These are phyloP conservation scores for Antedon mediterranea DNA, from an alignment of 53 echinoderm and acorn worm species.

Conservation along the genomic window DNA sequence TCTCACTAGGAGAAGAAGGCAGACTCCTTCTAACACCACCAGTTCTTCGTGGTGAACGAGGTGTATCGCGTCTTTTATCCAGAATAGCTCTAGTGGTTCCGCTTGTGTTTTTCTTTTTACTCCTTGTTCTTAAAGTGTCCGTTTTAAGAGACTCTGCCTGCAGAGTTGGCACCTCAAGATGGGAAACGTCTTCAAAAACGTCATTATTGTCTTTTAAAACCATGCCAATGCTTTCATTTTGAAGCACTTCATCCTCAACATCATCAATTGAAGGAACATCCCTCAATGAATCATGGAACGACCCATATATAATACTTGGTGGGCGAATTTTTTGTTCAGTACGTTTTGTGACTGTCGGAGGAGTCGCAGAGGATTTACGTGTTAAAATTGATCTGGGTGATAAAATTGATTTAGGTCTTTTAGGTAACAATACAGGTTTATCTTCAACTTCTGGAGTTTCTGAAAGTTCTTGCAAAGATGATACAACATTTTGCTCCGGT, in stretches of 20 bases:
- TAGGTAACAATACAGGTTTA: not conserved
- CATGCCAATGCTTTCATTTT: conserved; percentile 1
- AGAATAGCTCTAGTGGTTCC: conserved; percentile 35
- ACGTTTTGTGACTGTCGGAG: not conserved
- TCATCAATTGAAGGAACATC: conserved; percentile 33
- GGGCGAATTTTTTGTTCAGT: not conserved
- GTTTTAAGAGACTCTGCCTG: conserved; percentile 38
- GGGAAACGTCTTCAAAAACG: not conserved
- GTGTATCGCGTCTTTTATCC: conserved; percentile 4
- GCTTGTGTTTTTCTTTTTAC: conserved; percentile 27
- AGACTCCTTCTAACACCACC: not conserved
- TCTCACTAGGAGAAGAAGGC: not conserved
- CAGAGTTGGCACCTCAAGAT: not conserved
- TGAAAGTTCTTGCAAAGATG: not conserved
- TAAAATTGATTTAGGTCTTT: not conserved
- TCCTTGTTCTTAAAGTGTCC: conserved; percentile 37
- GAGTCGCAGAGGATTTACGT: not conserved
- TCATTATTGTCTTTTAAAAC: conserved; percentile 1
- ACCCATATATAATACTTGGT: conserved; percentile 1
- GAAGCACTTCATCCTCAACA: conserved; percentile 3
- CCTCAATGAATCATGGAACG: conserved; percentile 47
- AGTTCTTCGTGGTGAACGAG: not conserved
- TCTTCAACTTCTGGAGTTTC: too few relatives aligned
- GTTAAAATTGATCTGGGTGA: too few relatives aligned
- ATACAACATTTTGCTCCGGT: not conserved